Conservation (phyloP, 2,113 vertebrate species). For the Neogale vison region DNA sequence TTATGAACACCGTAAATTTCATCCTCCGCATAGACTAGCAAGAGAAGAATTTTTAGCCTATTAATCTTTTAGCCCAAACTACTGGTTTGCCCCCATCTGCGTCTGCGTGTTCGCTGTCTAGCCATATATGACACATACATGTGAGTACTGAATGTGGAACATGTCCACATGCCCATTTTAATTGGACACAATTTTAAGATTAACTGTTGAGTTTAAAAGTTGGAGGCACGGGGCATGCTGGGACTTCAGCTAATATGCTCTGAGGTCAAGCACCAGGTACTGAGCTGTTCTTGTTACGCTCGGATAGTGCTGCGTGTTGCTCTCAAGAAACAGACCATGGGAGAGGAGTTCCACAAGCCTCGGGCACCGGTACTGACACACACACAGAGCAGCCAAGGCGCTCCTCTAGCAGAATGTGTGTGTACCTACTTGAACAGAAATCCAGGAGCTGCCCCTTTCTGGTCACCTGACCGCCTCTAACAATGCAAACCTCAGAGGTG, state of each 20-base stretch:
- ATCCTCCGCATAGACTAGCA: conserved; percentile 28
- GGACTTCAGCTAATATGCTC: conserved; percentile 86
- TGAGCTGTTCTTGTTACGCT: conserved; percentile 94
- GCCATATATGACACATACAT: not conserved
- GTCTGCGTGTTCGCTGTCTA: not conserved
- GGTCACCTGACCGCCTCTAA: conserved; percentile 63
- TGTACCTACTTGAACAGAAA: conserved; percentile 66
- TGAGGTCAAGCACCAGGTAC: conserved; percentile 98
- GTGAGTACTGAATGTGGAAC: not conserved
- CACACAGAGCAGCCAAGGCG: not conserved
- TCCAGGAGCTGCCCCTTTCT: conserved; percentile 63
- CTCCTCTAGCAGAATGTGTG: conserved; percentile 7
- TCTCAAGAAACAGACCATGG: conserved; percentile 86
- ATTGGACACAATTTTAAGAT: conserved; percentile 81
- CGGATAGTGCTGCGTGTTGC: conserved; percentile 94
- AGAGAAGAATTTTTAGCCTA: conserved; percentile 28
- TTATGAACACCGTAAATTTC: not conserved
- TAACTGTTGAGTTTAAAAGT: conserved; percentile 85
- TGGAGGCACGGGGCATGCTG: conserved; percentile 86
- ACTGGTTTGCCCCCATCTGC: not conserved
- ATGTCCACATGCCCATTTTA: conserved; percentile 46
- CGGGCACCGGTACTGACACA: not conserved
- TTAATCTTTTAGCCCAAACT: conserved; percentile 15
- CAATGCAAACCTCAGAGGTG: conserved; percentile 74
- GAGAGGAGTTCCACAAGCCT: conserved; percentile 70